Base-by-base conservation (phyloP, 2,797 vertebrate species). In the Ispidina picta region DNA sequence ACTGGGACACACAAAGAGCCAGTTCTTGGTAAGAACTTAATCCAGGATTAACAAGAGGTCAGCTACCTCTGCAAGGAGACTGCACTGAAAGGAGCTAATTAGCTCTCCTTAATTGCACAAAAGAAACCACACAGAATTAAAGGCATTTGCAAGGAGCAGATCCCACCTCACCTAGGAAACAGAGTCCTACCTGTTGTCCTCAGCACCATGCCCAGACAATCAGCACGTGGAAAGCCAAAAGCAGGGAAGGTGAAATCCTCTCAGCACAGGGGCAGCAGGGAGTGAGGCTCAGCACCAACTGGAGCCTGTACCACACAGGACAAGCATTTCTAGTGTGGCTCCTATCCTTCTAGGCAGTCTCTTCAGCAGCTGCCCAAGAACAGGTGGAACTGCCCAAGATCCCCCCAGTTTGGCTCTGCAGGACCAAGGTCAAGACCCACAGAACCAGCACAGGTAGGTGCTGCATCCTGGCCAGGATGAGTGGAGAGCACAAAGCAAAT, bases 21-120 rank as follows among this genome's bases (percentile, higher is more conserved):
- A 91, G 88, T 96, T 93, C 96, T 95, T 93, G 29, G 48, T 96
- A 96, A 97, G 95, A 97, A 97, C 96, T 97, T 98, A 98, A 98
- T 97, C 98, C 95, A 92, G 96, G 97, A 97, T 98, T 97, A 98
- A 96, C 90, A 88, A 95, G 94, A 95, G 96, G 97, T 95, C 96
- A 94, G 93, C 92, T 94, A 97, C 96, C 94, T 95, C 96, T 89
- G 78, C 90, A 93, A 93, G 96, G 95, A 97, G 96, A 80, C 94
- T 86, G 95, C 91, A 85, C 93, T 88, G 84, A 94, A 91, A 82
- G 83, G 78, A 84, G 85, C 95, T 97, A 93, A 97, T 97, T 97
- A 78, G 92, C 88, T 94, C 80, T 90, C 87, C 84, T 91, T 96
- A 93, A 90, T 79, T 84, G 73, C 86, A 83, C 76, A 81, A 89